Evolutionary conservation across 2,888 invertebrate genomes (phyloP), one percentile per base, ranked within the genome.

Genomic region (Drosophila atroscutellata): DNA sequence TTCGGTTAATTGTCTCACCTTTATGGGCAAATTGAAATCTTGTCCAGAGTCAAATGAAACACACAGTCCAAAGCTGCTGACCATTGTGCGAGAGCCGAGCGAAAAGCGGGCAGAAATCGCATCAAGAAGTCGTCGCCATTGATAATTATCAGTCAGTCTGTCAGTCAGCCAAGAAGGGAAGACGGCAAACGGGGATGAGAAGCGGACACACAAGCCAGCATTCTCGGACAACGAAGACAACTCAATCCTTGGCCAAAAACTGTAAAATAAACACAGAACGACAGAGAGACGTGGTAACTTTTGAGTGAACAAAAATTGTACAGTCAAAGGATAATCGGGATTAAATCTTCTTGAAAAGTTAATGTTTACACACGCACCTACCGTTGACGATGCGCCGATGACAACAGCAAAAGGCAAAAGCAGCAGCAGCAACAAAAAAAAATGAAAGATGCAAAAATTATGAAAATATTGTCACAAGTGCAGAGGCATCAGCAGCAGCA

Each of bases 271-370:
- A 81, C 81, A 56, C 30, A 42, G 18, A 42, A 30, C 30, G 15
- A 28, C 3, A 56, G 8, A 42, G 61, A 56, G 68, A 65, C 67
- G 72, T 58, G 69, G 75, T 69, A 80, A 71, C 66, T 81, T 83
- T 77, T 83, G 89, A 80, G 86, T 90, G 77, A 85, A 56, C 13
- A 39, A 83, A 89, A 86, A 87, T 89, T 91, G 72, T 78, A 90
- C 90, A 92, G 92, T 92, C 91, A 91, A 89, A 89, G 91, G 93
- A 92, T 92, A 92, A 92, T 92, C 92, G 84, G 92, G 90, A 90
- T 93, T 92, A 92, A 90, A 90, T 91, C 86, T 90, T 91, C 92
- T 92, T 92, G 89, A 91, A 92, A 91, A 92, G 92, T 92, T 92
- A 92, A 92, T 92, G 91, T 92, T 91, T 92, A 90, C 86, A 87